These are phyloP conservation scores for Trinorchestia longiramus DNA, from an alignment of 1,140 invertebrate genomes.

Conservation along the genomic window DNA sequence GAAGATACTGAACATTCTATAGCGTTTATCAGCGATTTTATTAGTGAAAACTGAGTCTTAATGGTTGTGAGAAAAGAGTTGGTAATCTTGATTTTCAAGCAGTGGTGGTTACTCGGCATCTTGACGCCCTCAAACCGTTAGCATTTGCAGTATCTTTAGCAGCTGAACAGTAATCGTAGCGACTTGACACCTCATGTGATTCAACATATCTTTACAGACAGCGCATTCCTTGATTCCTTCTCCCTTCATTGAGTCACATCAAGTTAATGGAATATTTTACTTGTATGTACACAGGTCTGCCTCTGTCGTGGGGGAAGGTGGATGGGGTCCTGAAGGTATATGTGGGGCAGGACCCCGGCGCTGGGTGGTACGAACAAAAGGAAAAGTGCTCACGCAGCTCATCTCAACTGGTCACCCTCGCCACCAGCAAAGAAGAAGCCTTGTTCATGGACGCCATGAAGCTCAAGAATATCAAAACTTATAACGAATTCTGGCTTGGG, in stretches of 20 bases:
- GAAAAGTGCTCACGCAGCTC: neutral
- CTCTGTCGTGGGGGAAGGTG: neutral
- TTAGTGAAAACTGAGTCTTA: neutral
- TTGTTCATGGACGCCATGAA: slow-evolving; percentile 25
- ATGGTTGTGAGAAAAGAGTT: neutral
- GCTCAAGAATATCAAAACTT: neutral
- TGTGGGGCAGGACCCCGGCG: neutral
- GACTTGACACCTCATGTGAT: no score
- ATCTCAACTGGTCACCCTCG: slow-evolving; percentile 1
- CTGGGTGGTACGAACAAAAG: slow-evolving; percentile 21
- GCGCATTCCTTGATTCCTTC: no score
- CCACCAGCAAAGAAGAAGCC: neutral
- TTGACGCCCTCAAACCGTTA: neutral
- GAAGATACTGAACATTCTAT: neutral
- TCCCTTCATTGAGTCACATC: no score
- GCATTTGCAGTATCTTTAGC: neutral
- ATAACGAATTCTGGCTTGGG: slow-evolving; percentile 42
- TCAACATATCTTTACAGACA: neutral
- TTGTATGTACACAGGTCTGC: neutral
- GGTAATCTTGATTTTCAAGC: neutral
- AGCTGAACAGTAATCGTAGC: neutral
- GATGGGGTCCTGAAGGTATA: neutral
- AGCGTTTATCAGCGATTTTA: neutral
- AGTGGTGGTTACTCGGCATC: neutral
- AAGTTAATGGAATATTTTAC: no score